A percentile compares a stretch with the other conserved stretches of the same genome.
Evolutionary conservation across 2,888 invertebrate species (phyloP).

Genomic region (Drosophila mettleri): DNA sequence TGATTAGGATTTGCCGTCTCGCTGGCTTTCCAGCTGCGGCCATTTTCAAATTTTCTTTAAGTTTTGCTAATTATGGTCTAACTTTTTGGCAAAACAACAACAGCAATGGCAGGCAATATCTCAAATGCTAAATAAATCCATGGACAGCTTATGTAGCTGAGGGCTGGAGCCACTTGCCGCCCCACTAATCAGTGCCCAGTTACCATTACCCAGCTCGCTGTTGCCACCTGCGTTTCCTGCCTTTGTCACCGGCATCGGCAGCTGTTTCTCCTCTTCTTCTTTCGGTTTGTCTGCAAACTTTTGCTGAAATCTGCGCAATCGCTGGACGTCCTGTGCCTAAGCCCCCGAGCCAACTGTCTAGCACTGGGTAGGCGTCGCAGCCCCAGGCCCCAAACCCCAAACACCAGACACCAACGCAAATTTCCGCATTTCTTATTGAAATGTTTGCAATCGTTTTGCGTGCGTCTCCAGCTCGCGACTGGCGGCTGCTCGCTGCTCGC

Average conservation of each 20-base stretch:
- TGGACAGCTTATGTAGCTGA: neutral
- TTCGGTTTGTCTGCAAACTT: conserved; percentile 63
- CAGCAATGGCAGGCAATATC: neutral
- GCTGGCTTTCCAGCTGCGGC: neutral
- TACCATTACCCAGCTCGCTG: neutral
- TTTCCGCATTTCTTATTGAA: conserved; percentile 53
- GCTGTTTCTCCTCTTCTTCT: conserved; percentile 17
- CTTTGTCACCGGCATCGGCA: conserved; percentile 16
- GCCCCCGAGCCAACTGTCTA: neutral
- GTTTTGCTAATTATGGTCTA: conserved; percentile 47
- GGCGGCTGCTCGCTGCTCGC: conserved; percentile 6
- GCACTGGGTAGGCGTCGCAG: neutral
- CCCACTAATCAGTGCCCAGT: neutral
- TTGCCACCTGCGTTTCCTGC: conserved; percentile 2
- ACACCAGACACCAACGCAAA: conserved; percentile 25
- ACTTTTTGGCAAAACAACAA: conserved; percentile 27
- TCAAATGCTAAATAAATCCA: conserved; percentile 27
- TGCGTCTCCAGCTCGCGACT: conserved; percentile 5
- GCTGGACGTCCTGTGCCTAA: conserved; percentile 3
- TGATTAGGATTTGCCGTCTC: neutral
- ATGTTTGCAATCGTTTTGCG: conserved; percentile 41
- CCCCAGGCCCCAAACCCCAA: neutral
- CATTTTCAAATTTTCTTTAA: neutral
- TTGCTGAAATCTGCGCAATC: conserved; percentile 41
- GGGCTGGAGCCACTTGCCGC: neutral